These are phyloP conservation scores for Metallyticus violacea DNA, from an alignment of 2,888 invertebrate species.

Conservation along the genomic window DNA sequence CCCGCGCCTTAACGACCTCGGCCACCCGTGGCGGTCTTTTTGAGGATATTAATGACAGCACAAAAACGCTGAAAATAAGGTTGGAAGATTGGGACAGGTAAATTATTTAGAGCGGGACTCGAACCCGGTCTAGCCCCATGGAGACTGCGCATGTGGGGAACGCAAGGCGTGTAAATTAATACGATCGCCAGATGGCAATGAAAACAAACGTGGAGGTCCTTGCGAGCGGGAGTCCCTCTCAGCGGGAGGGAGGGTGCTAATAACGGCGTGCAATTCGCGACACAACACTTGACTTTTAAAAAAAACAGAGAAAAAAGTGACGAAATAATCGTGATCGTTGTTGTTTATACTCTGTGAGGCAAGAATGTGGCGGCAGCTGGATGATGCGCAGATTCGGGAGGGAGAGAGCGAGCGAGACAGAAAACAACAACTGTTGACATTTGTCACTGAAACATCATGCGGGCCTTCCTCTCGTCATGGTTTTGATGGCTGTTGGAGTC, in stretches of 20 bases:
- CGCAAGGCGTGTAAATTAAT: too few species aligned
- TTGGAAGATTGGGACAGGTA: too few species aligned
- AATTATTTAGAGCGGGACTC: neutral
- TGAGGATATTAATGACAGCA: too few species aligned
- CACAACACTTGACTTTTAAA: neutral
- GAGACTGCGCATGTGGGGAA: neutral
- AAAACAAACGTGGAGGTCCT: neutral
- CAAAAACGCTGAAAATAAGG: too few species aligned
- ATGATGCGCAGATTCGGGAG: neutral
- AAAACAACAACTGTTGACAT: neutral
- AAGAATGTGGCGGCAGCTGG: neutral
- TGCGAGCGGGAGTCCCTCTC: neutral
- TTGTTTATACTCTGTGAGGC: neutral
- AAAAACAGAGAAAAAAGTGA: neutral
- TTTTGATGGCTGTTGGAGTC: neutral
- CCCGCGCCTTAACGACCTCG: too few species aligned
- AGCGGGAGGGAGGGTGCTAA: neutral
- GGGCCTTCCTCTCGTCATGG: too few species aligned
- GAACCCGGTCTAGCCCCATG: neutral
- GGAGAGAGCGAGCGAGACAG: too few species aligned
- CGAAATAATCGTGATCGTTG: neutral
- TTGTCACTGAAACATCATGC: neutral
- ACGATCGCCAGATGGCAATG: neutral
- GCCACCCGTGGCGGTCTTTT: too few species aligned
- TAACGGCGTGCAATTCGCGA: neutral